These are phyloP conservation scores for Ptilodon capucinus DNA, from an alignment of 2,888 invertebrate genomes.

Conservation along the genomic window DNA sequence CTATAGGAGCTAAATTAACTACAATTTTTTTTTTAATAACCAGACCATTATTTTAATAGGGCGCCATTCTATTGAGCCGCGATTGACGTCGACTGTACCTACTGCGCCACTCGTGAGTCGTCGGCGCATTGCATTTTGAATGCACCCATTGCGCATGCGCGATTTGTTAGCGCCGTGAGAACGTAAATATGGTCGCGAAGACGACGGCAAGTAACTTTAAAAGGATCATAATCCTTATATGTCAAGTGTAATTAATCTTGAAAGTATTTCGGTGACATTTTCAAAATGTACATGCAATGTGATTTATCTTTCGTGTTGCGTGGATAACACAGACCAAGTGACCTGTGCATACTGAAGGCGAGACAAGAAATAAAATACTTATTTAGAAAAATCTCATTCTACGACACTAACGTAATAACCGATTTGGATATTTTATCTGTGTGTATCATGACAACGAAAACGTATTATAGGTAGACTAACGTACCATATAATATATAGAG, in stretches of 20 bases:
- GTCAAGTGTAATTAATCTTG: neutral
- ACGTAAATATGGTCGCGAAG: neutral
- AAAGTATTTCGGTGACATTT: neutral
- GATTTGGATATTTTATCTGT: no score
- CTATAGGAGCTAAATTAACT: neutral
- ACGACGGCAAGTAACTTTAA: neutral
- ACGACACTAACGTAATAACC: no score
- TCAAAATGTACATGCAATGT: neutral
- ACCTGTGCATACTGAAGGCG: no score
- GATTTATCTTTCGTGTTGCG: neutral
- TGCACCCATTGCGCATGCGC: constrained; percentile 1
- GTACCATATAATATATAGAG: no score
- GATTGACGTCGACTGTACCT: constrained; percentile 2
- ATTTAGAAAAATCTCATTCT: no score
- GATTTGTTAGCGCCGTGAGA: constrained; percentile 2
- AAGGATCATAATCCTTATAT: neutral
- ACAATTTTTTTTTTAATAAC: neutral
- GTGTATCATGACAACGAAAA: no score
- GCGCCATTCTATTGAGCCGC: neutral
- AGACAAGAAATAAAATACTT: no score
- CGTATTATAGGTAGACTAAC: no score
- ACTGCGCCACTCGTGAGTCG: constrained; percentile 2
- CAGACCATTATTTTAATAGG: neutral
- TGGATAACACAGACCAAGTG: no score
- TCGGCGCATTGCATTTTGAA: neutral